A percentile compares a stretch with the other conserved stretches of the same genome.
These are phyloP conservation scores for Zaprionus vittiger DNA, from an alignment of 1,140 invertebrate genomes.

Conservation along the genomic window DNA sequence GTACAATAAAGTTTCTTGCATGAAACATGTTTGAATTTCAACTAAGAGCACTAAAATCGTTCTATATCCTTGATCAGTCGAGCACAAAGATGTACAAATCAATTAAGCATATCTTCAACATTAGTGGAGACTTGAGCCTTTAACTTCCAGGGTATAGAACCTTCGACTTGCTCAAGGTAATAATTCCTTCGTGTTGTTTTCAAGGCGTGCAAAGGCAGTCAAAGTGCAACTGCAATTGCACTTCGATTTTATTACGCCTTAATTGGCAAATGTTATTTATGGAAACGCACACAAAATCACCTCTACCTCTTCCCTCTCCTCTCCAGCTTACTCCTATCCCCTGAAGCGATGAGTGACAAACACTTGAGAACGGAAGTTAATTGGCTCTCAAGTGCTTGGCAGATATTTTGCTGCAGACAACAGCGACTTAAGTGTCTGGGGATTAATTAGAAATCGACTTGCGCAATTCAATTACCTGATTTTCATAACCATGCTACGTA, in stretches of 20 bases:
- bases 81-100: too few species aligned
- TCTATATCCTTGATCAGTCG: too few species aligned
- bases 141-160: too few species aligned
- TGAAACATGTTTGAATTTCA: too few species aligned
- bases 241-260: constrained; percentile 34
- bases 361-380: constrained; percentile 51
- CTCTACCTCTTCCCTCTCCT: not conserved
- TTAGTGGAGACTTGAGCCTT: too few species aligned
- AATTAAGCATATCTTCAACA: too few species aligned
- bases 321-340: not conserved
- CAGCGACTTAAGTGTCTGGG: constrained; percentile 9
- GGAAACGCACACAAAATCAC: constrained; percentile 8
- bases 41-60: too few species aligned
- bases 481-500: constrained; percentile 11
- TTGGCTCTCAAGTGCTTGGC: constrained; percentile 33
- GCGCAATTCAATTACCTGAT: constrained; percentile 35
- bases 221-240: constrained; percentile 11
- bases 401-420: constrained; percentile 17
- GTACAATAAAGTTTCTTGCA: too few species aligned
- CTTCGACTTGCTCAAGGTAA: not conserved
- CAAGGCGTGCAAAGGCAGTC: not conserved
- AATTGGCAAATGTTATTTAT: constrained; percentile 26
- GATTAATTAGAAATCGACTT: constrained; percentile 47
- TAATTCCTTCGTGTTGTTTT: not conserved
- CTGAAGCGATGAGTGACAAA: constrained; percentile 3